Conservation (phyloP, 2,797 vertebrate genomes). For the Microctenopoma stevenorrisi region DNA sequence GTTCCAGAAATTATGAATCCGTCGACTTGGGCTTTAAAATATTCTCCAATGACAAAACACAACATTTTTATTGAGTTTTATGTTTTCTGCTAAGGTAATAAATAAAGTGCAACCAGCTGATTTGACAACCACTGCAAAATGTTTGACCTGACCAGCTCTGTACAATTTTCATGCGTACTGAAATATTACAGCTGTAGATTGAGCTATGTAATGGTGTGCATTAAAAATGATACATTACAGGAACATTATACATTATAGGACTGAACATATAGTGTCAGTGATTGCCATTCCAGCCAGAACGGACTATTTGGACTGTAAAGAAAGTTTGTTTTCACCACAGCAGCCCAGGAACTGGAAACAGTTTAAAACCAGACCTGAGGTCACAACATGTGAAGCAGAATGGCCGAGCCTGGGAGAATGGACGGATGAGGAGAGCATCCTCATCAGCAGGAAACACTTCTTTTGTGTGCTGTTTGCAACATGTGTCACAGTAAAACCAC, state of each 20-base stretch:
- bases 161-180: too few relatives aligned
- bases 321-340: slow-evolving; percentile 11
- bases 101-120: too few relatives aligned
- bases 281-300: neutral
- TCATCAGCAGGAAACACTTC: slow-evolving; percentile 65
- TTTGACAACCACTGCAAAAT: too few relatives aligned
- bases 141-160: too few relatives aligned
- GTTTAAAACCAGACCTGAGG: slow-evolving; percentile 45
- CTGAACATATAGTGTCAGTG: slow-evolving; percentile 1
- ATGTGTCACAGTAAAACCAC: slow-evolving; percentile 53
- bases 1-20: neutral
- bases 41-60: neutral
- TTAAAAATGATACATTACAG: too few relatives aligned
- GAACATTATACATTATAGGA: neutral
- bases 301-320: slow-evolving; percentile 22
- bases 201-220: too few relatives aligned
- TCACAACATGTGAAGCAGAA: slow-evolving; percentile 27
- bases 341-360: slow-evolving; percentile 23
- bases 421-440: slow-evolving; percentile 32
- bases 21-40: neutral
- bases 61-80: neutral
- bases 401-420: slow-evolving; percentile 22
- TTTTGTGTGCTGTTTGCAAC: slow-evolving; percentile 27
- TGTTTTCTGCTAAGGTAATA: too few relatives aligned
- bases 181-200: too few relatives aligned